Percentiles rank a stretch among this genome's conserved stretches.
Evolutionary conservation across 2,888 invertebrate species (phyloP).

Genomic region (Heliconius sara): DNA sequence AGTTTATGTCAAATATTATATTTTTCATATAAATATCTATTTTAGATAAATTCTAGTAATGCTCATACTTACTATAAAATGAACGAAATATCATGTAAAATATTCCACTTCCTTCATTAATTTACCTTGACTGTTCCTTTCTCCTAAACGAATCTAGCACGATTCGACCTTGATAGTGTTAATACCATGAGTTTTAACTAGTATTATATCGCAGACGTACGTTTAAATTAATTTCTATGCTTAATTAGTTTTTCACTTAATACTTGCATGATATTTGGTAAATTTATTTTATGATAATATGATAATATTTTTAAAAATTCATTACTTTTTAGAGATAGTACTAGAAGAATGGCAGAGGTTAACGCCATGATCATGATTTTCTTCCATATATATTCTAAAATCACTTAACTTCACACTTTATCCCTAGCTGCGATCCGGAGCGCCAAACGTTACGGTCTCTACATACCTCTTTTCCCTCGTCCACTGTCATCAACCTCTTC

Average conservation of each 20-base stretch:
- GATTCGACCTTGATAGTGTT: conserved; percentile 51
- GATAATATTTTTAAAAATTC: too few relatives aligned
- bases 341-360: too few relatives aligned
- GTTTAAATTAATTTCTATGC: background rate
- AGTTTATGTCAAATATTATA: background rate
- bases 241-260: background rate
- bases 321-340: too few relatives aligned
- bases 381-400: too few relatives aligned
- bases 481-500: too few relatives aligned
- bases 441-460: too few relatives aligned
- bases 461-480: too few relatives aligned
- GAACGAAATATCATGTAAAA: conserved; percentile 6
- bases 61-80: background rate
- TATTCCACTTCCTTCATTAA: conserved; percentile 33
- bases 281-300: background rate
- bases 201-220: background rate
- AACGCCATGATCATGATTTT: too few relatives aligned
- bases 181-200: conserved; percentile 25
- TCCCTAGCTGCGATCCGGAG: too few relatives aligned
- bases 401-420: too few relatives aligned
- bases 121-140: conserved; percentile 50
- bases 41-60: background rate
- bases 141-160: conserved; percentile 51
- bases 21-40: background rate
- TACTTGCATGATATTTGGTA: background rate